phyloP scores from a whole-genome alignment of 2,888 invertebrate species.

The Epirrita christyi region DNA sequence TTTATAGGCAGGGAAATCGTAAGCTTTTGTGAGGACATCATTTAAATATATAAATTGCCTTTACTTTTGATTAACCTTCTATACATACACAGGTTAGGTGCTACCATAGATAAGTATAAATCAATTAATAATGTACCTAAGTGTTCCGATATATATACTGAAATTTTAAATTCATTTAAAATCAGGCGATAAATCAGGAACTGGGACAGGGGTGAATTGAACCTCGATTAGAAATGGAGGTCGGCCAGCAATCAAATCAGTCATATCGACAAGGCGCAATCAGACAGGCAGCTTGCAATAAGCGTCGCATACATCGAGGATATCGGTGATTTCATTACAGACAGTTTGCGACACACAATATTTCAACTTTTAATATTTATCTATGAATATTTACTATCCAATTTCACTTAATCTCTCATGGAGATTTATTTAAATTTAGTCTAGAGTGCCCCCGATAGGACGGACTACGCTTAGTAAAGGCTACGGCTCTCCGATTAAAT shows the following conservation, averaged over 20 bases:
- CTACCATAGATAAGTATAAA: neutral
- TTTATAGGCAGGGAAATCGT: neutral
- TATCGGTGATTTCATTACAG: conserved; percentile 7
- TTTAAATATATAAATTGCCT: neutral
- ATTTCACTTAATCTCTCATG: conserved; percentile 36
- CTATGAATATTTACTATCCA: conserved; percentile 37
- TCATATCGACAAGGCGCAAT: conserved; percentile 61
- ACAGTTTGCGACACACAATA: conserved; percentile 10
- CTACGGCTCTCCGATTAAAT: conserved; percentile 40
- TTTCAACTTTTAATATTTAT: conserved; percentile 25
- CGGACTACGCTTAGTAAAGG: conserved; percentile 30
- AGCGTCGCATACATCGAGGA: conserved; percentile 42
- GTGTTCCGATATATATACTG: neutral
- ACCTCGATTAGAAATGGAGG: conserved; percentile 40
- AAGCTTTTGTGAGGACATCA: neutral
- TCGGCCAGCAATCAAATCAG: conserved; percentile 62
- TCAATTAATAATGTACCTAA: neutral
- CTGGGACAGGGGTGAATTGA: conserved; percentile 36
- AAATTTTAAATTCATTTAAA: conserved; percentile 24
- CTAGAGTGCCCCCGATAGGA: conserved; percentile 38
- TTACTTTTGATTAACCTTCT: neutral
- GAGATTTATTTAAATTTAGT: conserved; percentile 40
- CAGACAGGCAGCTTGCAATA: conserved; percentile 58
- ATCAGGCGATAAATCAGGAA: conserved; percentile 24
- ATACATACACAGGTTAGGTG: too few species aligned